Evolutionary conservation across 2,888 invertebrate species (phyloP), one percentile per base, ranked within the genome.

Genomic region (Lymantria monacha): DNA sequence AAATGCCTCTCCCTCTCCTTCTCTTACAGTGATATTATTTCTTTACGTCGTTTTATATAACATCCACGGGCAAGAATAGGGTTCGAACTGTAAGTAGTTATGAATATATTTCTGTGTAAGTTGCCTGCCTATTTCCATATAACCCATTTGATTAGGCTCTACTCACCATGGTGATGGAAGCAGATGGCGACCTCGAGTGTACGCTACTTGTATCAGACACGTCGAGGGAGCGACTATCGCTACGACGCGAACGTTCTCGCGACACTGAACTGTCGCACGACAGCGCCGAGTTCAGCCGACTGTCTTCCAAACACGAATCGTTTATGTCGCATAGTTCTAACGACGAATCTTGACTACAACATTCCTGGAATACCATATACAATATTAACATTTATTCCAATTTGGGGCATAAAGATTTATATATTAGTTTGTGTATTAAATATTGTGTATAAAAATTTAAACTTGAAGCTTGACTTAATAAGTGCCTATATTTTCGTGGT

Each of bases 301-400:
- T 81, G 84, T 92, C 83, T 53, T 87, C 90, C 54, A 83, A 37
- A 22, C 82, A 80, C 57, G 74, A 74, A 44, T 89, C 90, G 30
- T 81, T 79, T 59, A 88, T 79, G 46, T 91, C 91, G 65, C 92
- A 92, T 48, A 92, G 61, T 72, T 92, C 91, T 55, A 92, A 60
- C 55, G 92, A 92, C 53, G 91, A 91, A 48, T 92, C 91, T 82
- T 91, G 91, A 87, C 91, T 91, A 84, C 89, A 91, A 83, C 91
- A 90, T 59, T 92, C 92, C 91, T 92, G 83, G 5, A 82, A 81
- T 55, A 49, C 13, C 44, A 14, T 36, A 5, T 9, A 9, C 0
- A 22, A 38, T 3, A 45, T 45, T 45, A 38, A 10, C 10, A 11
- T 9, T 12, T 11, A 10, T 9, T 31, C 30, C 22, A 42, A 30